Evolutionary conservation across 2,113 vertebrate species (phyloP), one percentile per base, ranked within the genome.

Genomic region (Phrynosoma platyrhinos): DNA sequence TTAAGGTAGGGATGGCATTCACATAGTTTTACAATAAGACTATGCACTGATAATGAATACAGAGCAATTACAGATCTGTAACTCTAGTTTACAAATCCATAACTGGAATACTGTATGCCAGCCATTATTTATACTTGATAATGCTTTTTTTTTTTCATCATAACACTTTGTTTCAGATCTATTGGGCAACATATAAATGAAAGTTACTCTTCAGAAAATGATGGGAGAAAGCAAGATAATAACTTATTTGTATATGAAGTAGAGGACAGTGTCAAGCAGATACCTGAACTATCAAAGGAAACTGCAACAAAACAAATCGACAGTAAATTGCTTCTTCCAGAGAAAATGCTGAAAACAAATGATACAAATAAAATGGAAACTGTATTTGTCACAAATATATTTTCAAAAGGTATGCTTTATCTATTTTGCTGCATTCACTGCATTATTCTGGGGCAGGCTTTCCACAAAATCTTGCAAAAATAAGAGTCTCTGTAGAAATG

Each of bases 351-450:
- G 25, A 94, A 94, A 40, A 23, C 90, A 23, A 85, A 62, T 93
- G 87, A 81, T 74, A 84, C 27, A 91, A 72, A 92, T 58, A 84
- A 88, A 13, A 36, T 82, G 88, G 90, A 94, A 89, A 72, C 25
- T 53, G 79, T 71, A 7, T 4, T 87, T 91, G 80, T 87, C 62
- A 90, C 88, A 88, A 89, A 84, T 32, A 16, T 3, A 30, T 81
- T 91, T 94, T 88, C 91, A 32, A 91, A 93, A 95, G 96, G 95
- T 97, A 90, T 89, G 91, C 18, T 89, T 8, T 82, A 52, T 89
- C 91, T 4, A 40, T 84, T 88, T 89, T 92, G 47, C 88, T 64
- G 7, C 55, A 81, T 69, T 12, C 23, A 85, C 21, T 79, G 30
- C 13, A 40, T 68, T 78, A 30, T 78, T 66, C 9, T 52, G 4